Percentiles rank a stretch among this genome's conserved stretches.
These are phyloP conservation scores for Myotis brandtii DNA, from an alignment of 2,113 vertebrate species.

Conservation along the genomic window DNA sequence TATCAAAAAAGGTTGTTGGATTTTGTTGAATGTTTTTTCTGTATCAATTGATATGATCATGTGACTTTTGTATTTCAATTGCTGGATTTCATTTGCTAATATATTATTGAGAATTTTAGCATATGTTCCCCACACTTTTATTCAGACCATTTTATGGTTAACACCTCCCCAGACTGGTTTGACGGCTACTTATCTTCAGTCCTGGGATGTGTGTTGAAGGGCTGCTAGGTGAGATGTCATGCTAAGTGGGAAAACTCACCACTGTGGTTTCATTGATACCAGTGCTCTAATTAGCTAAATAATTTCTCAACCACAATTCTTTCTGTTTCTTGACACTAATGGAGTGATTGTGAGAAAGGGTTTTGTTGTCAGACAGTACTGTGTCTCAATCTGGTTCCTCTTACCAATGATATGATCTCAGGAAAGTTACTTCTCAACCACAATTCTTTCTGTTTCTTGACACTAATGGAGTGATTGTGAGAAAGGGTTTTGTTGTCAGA, in stretches of 20 bases:
- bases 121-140: neutral
- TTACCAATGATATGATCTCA: neutral
- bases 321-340: neutral
- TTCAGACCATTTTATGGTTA: neutral
- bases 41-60: no score
- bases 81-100: no score
- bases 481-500: neutral
- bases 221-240: neutral
- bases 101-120: no score
- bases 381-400: neutral
- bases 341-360: neutral
- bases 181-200: neutral
- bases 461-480: neutral
- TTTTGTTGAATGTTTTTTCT: no score
- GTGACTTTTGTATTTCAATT: neutral
- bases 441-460: neutral
- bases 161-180: neutral
- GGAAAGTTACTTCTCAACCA: neutral
- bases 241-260: neutral
- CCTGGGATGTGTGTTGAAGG: neutral
- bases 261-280: neutral
- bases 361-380: neutral
- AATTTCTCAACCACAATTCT: neutral
- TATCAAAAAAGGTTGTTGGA: no score
- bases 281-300: neutral